Conservation (phyloP, 2,888 invertebrate genomes). For the Suillia variegata region DNA sequence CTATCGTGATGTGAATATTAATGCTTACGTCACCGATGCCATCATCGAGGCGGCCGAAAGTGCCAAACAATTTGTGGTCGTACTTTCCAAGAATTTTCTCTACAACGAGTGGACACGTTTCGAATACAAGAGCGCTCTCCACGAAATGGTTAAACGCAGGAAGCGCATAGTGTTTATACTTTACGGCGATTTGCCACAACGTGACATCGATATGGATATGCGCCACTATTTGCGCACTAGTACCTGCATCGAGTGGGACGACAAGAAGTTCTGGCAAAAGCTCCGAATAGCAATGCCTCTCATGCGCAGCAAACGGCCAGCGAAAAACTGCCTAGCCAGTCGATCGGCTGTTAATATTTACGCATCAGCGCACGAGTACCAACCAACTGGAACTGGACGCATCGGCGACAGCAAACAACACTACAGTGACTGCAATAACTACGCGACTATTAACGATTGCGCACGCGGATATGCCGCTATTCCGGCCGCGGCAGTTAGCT, state of each 20-base stretch:
- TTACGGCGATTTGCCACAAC: conserved; percentile 85
- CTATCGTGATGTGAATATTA: conserved; percentile 88
- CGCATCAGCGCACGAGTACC: conserved; percentile 65
- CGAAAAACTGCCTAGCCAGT: conserved; percentile 45
- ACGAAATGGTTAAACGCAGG: conserved; percentile 84
- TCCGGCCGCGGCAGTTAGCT: conserved; percentile 53
- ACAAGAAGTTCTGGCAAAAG: conserved; percentile 97
- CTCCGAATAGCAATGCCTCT: conserved; percentile 85
- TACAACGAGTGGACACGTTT: conserved; percentile 95
- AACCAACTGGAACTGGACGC: conserved; percentile 36
- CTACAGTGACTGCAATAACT: conserved; percentile 58
- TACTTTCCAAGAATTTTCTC: conserved; percentile 90
- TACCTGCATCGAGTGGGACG: conserved; percentile 91
- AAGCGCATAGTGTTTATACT: conserved; percentile 88
- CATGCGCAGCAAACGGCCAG: conserved; percentile 46
- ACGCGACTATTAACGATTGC: conserved; percentile 60
- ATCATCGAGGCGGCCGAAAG: conserved; percentile 91
- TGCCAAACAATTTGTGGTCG: conserved; percentile 85
- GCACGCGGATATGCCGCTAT: conserved; percentile 54
- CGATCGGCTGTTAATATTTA: conserved; percentile 73
- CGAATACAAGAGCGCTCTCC: conserved; percentile 92
- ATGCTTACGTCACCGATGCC: conserved; percentile 88
- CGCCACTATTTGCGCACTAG: conserved; percentile 87
- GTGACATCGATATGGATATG: conserved; percentile 89
- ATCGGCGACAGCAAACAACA: conserved; percentile 41